These are phyloP conservation scores for Bombus affinis DNA, from an alignment of 1,140 invertebrate genomes.

Conservation along the genomic window DNA sequence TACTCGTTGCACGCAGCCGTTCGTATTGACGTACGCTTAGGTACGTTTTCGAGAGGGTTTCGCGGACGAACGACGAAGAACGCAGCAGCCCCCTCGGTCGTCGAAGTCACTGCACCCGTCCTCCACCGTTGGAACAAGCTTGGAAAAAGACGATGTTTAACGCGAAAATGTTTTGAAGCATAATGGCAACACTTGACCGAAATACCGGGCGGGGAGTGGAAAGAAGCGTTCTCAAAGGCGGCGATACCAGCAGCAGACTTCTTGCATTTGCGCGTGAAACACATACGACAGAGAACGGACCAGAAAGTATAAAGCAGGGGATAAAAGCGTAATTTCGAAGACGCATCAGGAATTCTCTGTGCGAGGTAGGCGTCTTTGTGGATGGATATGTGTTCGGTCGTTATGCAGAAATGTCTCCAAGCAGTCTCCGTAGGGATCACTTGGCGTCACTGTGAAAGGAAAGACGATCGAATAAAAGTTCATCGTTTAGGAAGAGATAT, in stretches of 20 bases:
- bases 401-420: not conserved
- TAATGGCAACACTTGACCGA: conserved; percentile 61
- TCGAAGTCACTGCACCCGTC: not conserved
- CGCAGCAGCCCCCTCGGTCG: not conserved
- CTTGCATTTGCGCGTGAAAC: not conserved
- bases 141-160: not conserved
- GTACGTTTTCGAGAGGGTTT: conserved; percentile 12
- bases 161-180: conserved; percentile 61
- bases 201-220: conserved; percentile 24
- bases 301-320: not conserved
- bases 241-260: conserved; percentile 4
- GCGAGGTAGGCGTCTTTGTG: not conserved
- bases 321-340: conserved; percentile 33
- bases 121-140: not conserved
- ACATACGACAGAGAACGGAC: no score
- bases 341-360: conserved; percentile 15
- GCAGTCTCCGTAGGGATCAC: not conserved
- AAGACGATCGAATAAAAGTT: conserved; percentile 34
- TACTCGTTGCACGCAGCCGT: conserved; percentile 52
- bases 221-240: conserved; percentile 43
- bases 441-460: not conserved
- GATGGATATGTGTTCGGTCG: conserved; percentile 7
- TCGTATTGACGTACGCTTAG: conserved; percentile 59
- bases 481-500: conserved; percentile 12
- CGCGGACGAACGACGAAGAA: not conserved